Conservation (phyloP, 2,888 invertebrate species). For the Urechis unicinctus region DNA sequence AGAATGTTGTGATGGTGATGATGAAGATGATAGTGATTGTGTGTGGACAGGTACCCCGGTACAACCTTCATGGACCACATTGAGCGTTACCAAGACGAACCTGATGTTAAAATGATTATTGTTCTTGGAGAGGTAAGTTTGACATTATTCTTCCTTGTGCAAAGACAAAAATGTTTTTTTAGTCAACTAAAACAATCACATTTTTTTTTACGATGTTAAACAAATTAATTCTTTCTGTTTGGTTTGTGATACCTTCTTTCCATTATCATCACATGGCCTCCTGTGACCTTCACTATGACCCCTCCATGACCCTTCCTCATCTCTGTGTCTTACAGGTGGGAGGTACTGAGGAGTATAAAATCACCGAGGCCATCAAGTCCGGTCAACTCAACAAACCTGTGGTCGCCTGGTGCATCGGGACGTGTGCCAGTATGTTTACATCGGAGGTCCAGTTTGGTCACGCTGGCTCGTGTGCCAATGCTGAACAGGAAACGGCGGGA, state of each 20-base stretch:
- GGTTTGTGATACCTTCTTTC: too few relatives aligned
- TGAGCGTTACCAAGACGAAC: conserved; percentile 66
- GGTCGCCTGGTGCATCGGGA: conserved; percentile 98
- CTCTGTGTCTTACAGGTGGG: conserved; percentile 65
- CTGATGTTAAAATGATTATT: conserved; percentile 82
- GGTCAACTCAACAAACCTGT: conserved; percentile 84
- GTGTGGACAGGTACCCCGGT: conserved; percentile 87
- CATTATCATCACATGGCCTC: too few relatives aligned
- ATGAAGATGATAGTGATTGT: too few relatives aligned
- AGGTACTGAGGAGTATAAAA: conserved; percentile 94
- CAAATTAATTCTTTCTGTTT: too few relatives aligned
- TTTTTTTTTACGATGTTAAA: too few relatives aligned
- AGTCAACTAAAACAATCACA: too few relatives aligned
- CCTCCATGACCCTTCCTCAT: too few relatives aligned
- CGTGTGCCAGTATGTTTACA: conserved; percentile 56
- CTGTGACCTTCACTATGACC: too few relatives aligned
- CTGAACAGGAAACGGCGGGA: conserved; percentile 83
- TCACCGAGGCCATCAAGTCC: conserved; percentile 77
- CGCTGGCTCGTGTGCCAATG: conserved; percentile 96
- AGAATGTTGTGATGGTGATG: too few relatives aligned
- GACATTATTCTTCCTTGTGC: background rate
- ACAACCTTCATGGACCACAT: conserved; percentile 98
- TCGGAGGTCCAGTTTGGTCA: conserved; percentile 92
- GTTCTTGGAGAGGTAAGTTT: conserved; percentile 70
- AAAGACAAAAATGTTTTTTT: too few relatives aligned